phyloP scores from a whole-genome alignment of 2,888 invertebrate species.

The Chloroclystis v-ata region DNA sequence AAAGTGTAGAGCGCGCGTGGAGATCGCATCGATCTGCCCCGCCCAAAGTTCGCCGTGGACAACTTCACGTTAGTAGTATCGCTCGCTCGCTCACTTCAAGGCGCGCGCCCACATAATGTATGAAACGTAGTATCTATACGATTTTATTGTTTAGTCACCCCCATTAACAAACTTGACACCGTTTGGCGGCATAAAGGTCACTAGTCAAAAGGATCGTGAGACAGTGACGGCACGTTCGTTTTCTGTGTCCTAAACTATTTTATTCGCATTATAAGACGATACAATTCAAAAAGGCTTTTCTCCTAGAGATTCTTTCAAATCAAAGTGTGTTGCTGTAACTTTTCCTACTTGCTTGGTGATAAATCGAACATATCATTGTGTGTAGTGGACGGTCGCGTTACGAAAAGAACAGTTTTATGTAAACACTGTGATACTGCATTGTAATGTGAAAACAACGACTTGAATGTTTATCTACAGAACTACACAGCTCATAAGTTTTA shows the following conservation, averaged over 20 bases:
- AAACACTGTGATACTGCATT: slow-evolving; percentile 15
- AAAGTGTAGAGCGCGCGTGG: slow-evolving; percentile 43
- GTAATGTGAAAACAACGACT: neutral
- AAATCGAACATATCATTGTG: slow-evolving; percentile 38
- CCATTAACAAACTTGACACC: slow-evolving; percentile 60
- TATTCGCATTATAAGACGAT: slow-evolving; percentile 30
- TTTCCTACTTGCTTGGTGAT: slow-evolving; percentile 36
- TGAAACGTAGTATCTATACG: slow-evolving; percentile 71
- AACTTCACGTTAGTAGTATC: slow-evolving; percentile 56
- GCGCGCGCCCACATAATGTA: slow-evolving; percentile 52
- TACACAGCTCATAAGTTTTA: slow-evolving; percentile 14
- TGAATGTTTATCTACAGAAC: slow-evolving; percentile 8
- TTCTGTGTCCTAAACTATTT: slow-evolving; percentile 18
- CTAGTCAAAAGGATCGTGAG: slow-evolving; percentile 41
- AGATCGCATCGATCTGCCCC: slow-evolving; percentile 62
- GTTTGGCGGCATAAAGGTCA: slow-evolving; percentile 54
- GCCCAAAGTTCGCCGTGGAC: slow-evolving; percentile 47
- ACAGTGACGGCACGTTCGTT: slow-evolving; percentile 21
- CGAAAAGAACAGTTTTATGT: slow-evolving; percentile 23
- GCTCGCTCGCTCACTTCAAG: slow-evolving; percentile 62
- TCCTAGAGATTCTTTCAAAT: too few species aligned
- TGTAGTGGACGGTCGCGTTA: slow-evolving; percentile 44
- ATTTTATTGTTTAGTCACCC: slow-evolving; percentile 62
- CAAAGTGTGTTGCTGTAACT: too few species aligned
- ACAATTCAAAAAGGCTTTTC: too few species aligned